Evolutionary conservation across 2,797 vertebrate genomes (phyloP).

Genomic region (Danio tinwini): DNA sequence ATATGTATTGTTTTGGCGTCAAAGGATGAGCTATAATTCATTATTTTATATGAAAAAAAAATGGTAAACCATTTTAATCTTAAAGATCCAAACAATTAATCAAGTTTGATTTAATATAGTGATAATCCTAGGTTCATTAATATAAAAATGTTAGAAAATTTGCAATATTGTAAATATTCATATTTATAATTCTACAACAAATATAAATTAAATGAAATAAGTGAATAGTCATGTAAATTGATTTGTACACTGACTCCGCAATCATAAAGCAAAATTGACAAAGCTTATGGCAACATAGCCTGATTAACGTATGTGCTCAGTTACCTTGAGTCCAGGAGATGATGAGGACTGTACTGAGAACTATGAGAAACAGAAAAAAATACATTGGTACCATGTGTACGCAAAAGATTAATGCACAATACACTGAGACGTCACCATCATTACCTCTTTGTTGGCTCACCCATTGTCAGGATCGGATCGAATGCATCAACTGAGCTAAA

Average conservation of each 20-base stretch:
- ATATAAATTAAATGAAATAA: neutral
- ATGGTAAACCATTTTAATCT: no score
- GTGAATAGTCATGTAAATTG: neutral
- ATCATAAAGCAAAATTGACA: neutral
- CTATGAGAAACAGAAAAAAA: constrained; percentile 66
- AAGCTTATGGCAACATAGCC: neutral
- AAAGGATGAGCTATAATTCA: no score
- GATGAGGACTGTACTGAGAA: constrained; percentile 56
- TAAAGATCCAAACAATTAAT: no score
- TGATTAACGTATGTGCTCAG: neutral
- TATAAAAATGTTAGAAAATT: no score
- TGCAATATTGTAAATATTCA: no score
- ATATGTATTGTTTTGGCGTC: no score
- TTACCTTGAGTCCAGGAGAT: constrained; percentile 26
- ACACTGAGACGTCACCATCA: constrained; percentile 68
- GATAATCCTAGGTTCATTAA: no score
- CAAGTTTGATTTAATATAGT: no score
- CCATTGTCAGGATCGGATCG: constrained; percentile 78
- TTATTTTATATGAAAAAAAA: no score
- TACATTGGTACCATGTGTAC: constrained; percentile 75
- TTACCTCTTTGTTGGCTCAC: constrained; percentile 80
- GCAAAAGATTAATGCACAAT: constrained; percentile 69
- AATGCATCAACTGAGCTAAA: constrained; percentile 79
- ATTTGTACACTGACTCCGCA: neutral
- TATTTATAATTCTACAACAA: neutral